phyloP scores from a whole-genome alignment of 1,140 invertebrate genomes.

The Drosophila ambigua region DNA sequence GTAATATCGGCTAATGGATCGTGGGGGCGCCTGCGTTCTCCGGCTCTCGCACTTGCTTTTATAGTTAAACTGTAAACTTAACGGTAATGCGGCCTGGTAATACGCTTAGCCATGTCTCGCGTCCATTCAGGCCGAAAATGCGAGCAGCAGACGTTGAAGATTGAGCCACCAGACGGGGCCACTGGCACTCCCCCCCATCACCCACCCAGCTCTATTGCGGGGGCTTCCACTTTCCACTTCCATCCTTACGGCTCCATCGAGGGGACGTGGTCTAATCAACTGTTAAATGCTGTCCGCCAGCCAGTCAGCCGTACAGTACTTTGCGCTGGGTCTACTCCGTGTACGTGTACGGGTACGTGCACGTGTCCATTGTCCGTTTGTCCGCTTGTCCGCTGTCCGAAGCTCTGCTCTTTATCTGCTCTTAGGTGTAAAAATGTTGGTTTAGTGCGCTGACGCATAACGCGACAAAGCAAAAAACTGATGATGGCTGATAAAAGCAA shows the following conservation, averaged over 20 bases:
- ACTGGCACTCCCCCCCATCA: too few relatives aligned
- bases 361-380: background rate
- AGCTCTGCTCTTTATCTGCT: slow-evolving; percentile 35
- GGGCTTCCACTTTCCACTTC: background rate
- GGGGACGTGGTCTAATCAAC: slow-evolving; percentile 53
- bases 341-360: background rate
- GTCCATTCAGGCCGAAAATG: slow-evolving; percentile 62
- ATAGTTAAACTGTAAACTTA: slow-evolving; percentile 61
- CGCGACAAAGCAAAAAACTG: slow-evolving; percentile 51
- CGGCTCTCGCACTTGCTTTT: slow-evolving; percentile 30
- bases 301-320: background rate
- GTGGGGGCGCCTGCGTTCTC: slow-evolving; percentile 20
- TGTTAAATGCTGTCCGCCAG: slow-evolving; percentile 60
- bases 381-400: slow-evolving; percentile 2
- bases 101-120: slow-evolving; percentile 65
- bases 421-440: slow-evolving; percentile 80
- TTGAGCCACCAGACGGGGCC: too few relatives aligned
- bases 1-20: slow-evolving; percentile 65
- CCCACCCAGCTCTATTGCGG: too few relatives aligned
- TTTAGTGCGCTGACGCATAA: slow-evolving; percentile 78
- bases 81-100: slow-evolving; percentile 59
- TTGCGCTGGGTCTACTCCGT: background rate
- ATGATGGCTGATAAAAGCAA: slow-evolving; percentile 63
- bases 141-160: slow-evolving; percentile 14
- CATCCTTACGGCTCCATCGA: slow-evolving; percentile 1